These are phyloP conservation scores for Pygocentrus nattereri DNA, from an alignment of 2,797 vertebrate species.

Conservation along the genomic window DNA sequence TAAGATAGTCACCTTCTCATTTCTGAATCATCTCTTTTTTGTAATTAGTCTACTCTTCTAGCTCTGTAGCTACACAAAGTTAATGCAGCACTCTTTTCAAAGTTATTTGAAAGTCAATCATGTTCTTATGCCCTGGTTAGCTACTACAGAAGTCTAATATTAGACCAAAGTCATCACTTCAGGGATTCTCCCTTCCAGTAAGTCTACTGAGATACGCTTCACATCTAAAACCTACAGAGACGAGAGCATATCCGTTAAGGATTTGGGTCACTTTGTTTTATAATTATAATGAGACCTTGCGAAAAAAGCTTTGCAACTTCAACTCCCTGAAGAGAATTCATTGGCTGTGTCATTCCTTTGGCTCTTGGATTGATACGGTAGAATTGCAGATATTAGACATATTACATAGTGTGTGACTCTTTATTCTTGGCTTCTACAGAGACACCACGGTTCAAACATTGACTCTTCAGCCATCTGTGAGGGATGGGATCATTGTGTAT, in stretches of 20 bases:
- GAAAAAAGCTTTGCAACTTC: neutral
- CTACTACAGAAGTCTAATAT: constrained; percentile 71
- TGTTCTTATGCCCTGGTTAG: constrained; percentile 73
- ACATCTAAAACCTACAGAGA: constrained; percentile 65
- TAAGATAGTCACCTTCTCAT: neutral
- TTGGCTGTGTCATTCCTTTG: constrained; percentile 1
- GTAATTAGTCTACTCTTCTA: neutral
- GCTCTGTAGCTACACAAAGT: neutral
- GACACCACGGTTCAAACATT: constrained; percentile 97
- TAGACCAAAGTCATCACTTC: constrained; percentile 66
- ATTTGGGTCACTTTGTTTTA: constrained; percentile 67
- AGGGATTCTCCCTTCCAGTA: constrained; percentile 57
- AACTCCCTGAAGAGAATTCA: neutral
- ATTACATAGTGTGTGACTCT: neutral
- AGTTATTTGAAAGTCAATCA: constrained; percentile 75
- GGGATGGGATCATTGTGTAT: constrained; percentile 91
- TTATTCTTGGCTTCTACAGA: constrained; percentile 72
- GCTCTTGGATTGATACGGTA: constrained; percentile 1
- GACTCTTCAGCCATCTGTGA: constrained; percentile 95
- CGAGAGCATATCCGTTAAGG: constrained; percentile 59
- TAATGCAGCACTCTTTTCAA: constrained; percentile 57
- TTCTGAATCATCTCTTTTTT: neutral
- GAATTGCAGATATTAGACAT: neutral
- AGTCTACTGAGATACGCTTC: constrained; percentile 75
- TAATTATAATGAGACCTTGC: constrained; percentile 28